Conservation (phyloP, 2,113 vertebrate genomes). For the Eretmochelys imbricata region DNA sequence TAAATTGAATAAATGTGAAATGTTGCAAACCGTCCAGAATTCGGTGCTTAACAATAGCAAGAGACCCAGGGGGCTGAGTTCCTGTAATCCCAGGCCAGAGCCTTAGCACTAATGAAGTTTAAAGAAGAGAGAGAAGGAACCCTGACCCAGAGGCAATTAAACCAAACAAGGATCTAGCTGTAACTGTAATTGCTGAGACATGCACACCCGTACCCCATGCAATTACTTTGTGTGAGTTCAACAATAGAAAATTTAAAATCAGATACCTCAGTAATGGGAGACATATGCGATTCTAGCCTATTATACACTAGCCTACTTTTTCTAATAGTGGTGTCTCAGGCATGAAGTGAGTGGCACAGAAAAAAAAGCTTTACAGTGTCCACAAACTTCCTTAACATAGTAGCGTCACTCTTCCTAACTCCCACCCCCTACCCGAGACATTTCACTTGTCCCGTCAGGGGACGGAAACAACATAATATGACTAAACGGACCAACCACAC, state of each 20-base stretch:
- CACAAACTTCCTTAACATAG: neutral
- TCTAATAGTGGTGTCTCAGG: neutral
- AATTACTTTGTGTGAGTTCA: neutral
- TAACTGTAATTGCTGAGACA: conserved; percentile 32
- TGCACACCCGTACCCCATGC: neutral
- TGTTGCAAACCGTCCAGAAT: conserved; percentile 32
- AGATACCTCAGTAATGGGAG: neutral
- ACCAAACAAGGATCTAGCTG: conserved; percentile 59
- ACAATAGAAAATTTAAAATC: conserved; percentile 43
- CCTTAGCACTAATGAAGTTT: conserved; percentile 53
- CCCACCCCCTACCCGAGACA: neutral
- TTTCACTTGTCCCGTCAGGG: neutral
- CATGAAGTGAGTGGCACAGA: neutral
- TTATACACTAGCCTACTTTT: neutral
- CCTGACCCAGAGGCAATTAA: conserved; percentile 57
- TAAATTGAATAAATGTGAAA: conserved; percentile 58
- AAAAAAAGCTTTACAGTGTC: neutral
- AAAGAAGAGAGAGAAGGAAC: conserved; percentile 68
- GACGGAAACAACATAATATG: neutral
- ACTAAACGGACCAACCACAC: neutral
- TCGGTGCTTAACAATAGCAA: conserved; percentile 38
- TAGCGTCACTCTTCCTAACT: neutral
- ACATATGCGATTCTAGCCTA: neutral
- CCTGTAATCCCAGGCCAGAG: conserved; percentile 51
- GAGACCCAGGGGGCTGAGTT: conserved; percentile 1